phyloP scores from a whole-genome alignment of 2,113 vertebrate genomes.

The Paramormyrops kingsleyae region DNA sequence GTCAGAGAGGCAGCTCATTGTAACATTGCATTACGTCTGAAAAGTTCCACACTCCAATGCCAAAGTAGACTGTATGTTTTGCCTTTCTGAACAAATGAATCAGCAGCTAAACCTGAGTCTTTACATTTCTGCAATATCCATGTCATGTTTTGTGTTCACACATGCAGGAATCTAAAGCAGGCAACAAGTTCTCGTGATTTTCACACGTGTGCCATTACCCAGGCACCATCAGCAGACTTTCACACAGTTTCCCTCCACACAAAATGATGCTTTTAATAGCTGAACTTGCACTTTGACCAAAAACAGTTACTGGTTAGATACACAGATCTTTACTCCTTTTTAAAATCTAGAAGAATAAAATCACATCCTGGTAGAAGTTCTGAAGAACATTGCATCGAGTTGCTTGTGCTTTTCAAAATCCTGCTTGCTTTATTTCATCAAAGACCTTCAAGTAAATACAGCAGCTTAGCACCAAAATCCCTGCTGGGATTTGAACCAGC shows the following conservation, averaged over 20 bases:
- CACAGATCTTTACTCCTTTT: neutral
- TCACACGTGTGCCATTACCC: neutral
- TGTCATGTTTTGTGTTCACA: neutral
- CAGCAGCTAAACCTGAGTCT: neutral
- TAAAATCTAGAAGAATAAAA: neutral
- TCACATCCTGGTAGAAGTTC: neutral
- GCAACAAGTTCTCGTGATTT: neutral
- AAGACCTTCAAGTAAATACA: neutral
- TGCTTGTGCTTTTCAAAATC: neutral
- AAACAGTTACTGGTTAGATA: neutral
- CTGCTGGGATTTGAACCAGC: neutral
- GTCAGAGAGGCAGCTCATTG: neutral
- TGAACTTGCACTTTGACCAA: neutral
- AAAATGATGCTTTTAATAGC: neutral
- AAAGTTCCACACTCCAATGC: neutral
- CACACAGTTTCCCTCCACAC: neutral
- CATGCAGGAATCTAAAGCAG: neutral
- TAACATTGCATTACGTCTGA: neutral
- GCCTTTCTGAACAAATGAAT: neutral
- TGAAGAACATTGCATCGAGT: neutral
- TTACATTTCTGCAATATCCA: neutral
- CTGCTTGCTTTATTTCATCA: neutral
- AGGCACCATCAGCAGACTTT: neutral
- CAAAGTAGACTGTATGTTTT: neutral
- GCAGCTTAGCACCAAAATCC: neutral